Evolutionary conservation across 1,140 invertebrate genomes (phyloP).

Genomic region (Hycleus cichorii): DNA sequence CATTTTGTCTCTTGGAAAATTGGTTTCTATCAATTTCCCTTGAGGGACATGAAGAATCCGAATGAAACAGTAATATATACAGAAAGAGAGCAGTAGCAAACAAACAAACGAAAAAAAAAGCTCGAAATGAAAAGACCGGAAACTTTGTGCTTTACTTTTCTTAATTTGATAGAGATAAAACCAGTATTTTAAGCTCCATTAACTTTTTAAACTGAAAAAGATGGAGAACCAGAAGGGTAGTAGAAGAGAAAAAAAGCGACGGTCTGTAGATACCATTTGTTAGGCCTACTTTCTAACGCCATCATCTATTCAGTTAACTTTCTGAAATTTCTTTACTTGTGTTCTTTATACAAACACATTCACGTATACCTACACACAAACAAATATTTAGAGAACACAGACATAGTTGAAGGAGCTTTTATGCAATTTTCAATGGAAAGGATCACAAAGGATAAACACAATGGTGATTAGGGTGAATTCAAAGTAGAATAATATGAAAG

Average conservation of each 20-base stretch:
- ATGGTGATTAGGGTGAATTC: slow-evolving; percentile 23
- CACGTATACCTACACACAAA: not conserved
- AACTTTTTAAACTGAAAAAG: slow-evolving; percentile 5
- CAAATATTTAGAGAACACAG: not conserved
- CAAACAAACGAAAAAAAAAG: too few species aligned
- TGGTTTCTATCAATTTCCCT: too few species aligned
- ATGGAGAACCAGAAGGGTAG: too few species aligned
- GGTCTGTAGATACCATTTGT: slow-evolving; percentile 19
- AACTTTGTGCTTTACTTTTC: too few species aligned
- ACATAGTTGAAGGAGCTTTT: slow-evolving; percentile 6
- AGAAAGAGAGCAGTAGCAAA: too few species aligned
- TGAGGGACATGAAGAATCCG: too few species aligned
- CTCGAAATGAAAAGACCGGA: too few species aligned
- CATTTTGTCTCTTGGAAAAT: too few species aligned
- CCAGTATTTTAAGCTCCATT: slow-evolving; percentile 23
- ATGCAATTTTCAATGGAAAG: slow-evolving; percentile 21
- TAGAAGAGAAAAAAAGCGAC: slow-evolving; percentile 9
- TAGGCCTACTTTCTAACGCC: slow-evolving; percentile 20
- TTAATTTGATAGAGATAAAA: slow-evolving; percentile 18
- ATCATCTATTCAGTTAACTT: slow-evolving; percentile 16
- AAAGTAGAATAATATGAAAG: slow-evolving; percentile 9
- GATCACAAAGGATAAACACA: slow-evolving; percentile 14
- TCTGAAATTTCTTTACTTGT: slow-evolving; percentile 17
- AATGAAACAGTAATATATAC: too few species aligned
- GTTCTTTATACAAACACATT: not conserved